These are phyloP conservation scores for Atrichornis clamosus DNA, from an alignment of 2,113 vertebrate genomes.

Conservation along the genomic window DNA sequence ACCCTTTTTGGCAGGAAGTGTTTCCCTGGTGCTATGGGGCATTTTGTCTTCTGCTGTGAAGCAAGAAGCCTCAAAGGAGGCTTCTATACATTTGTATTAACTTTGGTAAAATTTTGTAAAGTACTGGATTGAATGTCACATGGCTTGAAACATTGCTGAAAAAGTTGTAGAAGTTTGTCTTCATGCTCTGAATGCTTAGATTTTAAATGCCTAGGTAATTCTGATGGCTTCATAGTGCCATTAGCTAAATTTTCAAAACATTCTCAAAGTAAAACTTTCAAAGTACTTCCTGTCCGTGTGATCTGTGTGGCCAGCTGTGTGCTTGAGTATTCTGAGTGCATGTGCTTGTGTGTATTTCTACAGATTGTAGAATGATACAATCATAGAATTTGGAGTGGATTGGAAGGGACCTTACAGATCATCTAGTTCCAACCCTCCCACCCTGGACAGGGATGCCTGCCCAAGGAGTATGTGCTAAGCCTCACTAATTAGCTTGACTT, in stretches of 20 bases:
- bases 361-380: neutral
- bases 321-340: neutral
- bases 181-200: neutral
- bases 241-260: neutral
- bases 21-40: neutral
- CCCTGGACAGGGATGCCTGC: neutral
- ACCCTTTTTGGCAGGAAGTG: neutral
- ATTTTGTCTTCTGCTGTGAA: neutral
- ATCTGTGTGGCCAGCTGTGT: neutral
- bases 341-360: neutral
- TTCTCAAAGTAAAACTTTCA: neutral
- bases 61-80: neutral
- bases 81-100: neutral
- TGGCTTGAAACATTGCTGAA: neutral
- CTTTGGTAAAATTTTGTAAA: neutral
- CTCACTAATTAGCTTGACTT: neutral
- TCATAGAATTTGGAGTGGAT: neutral
- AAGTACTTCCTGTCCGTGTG: neutral
- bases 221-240: neutral
- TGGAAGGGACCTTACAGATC: neutral
- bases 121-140: neutral
- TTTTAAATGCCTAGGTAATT: neutral
- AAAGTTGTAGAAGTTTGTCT: neutral
- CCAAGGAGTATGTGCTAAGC: neutral
- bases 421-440: neutral